phyloP scores from a whole-genome alignment of 2,888 invertebrate species.

The Sphaeridia pumilis region DNA sequence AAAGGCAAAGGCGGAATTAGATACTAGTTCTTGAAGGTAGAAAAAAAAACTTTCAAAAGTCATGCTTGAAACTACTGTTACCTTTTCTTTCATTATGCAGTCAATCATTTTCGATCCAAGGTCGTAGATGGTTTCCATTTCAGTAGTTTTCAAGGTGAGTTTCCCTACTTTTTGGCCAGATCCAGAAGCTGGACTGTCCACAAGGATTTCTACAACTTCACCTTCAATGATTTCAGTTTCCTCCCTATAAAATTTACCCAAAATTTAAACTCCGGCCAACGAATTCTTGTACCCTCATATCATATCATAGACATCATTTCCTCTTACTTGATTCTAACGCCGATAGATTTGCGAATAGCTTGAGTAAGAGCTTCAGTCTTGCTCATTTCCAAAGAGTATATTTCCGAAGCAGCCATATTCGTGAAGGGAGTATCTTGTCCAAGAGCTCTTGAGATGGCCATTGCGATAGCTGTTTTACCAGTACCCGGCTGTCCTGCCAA shows the following conservation, averaged over 20 bases:
- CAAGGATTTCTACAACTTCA: slow-evolving; percentile 94
- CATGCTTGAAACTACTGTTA: slow-evolving; percentile 37
- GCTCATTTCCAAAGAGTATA: slow-evolving; percentile 96
- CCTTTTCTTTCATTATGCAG: slow-evolving; percentile 88
- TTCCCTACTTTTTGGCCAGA: slow-evolving; percentile 66
- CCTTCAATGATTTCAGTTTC: slow-evolving; percentile 98
- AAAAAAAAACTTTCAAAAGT: not conserved
- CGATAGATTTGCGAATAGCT: slow-evolving; percentile 92
- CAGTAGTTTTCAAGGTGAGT: slow-evolving; percentile 93
- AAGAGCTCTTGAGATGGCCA: slow-evolving; percentile 85
- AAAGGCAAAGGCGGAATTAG: slow-evolving; percentile 8
- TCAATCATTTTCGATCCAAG: slow-evolving; percentile 97
- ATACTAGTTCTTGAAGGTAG: no score
- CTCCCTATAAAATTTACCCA: slow-evolving; percentile 51
- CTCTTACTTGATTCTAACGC: slow-evolving; percentile 78
- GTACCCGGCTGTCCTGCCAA: slow-evolving; percentile 85
- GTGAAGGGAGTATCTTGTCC: slow-evolving; percentile 96
- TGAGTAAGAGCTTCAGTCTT: slow-evolving; percentile 98
- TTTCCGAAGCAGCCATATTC: slow-evolving; percentile 96
- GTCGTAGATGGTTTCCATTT: slow-evolving; percentile 99
- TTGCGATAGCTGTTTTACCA: slow-evolving; percentile 97
- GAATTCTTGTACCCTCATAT: not conserved
- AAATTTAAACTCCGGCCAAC: no score
- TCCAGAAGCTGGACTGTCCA: slow-evolving; percentile 87
- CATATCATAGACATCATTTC: no score